These are phyloP conservation scores for Leptinotarsa juncta DNA, from an alignment of 2,888 invertebrate species.

Conservation along the genomic window DNA sequence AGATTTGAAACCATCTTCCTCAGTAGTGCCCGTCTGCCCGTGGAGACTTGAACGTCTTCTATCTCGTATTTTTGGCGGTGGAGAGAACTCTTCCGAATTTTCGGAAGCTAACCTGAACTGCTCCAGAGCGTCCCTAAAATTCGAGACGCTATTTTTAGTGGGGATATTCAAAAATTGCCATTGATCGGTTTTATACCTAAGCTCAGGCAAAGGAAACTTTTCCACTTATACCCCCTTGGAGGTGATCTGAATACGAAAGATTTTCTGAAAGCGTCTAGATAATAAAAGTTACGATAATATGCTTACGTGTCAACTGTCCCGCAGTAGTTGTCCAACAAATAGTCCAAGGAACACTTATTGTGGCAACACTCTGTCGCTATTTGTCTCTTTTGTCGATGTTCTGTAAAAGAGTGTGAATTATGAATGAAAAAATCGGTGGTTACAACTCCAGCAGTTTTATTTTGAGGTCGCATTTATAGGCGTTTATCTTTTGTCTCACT, in stretches of 20 bases:
- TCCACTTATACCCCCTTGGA: background rate
- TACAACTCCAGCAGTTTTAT: no score
- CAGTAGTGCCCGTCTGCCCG: background rate
- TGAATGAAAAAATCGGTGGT: no score
- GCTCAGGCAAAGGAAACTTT: background rate
- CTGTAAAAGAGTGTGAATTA: conserved; percentile 8
- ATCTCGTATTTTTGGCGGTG: background rate
- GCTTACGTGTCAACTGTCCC: conserved; percentile 36
- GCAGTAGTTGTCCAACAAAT: conserved; percentile 39
- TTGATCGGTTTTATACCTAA: background rate
- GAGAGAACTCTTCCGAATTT: background rate
- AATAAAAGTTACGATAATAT: background rate
- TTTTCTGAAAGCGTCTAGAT: background rate
- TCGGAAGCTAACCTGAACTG: conserved; percentile 20
- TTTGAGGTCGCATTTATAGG: no score
- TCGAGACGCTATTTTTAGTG: background rate
- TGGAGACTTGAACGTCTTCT: conserved; percentile 1
- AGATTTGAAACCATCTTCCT: background rate
- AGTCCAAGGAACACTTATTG: conserved; percentile 38
- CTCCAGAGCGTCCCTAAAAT: conserved; percentile 32
- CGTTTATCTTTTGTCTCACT: no score
- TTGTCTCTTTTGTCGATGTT: conserved; percentile 37
- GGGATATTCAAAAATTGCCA: background rate
- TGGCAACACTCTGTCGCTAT: conserved; percentile 38
- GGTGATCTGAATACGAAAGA: conserved; percentile 2